phyloP scores from a whole-genome alignment of 1,140 invertebrate genomes.

The Phthorimaea operculella region DNA sequence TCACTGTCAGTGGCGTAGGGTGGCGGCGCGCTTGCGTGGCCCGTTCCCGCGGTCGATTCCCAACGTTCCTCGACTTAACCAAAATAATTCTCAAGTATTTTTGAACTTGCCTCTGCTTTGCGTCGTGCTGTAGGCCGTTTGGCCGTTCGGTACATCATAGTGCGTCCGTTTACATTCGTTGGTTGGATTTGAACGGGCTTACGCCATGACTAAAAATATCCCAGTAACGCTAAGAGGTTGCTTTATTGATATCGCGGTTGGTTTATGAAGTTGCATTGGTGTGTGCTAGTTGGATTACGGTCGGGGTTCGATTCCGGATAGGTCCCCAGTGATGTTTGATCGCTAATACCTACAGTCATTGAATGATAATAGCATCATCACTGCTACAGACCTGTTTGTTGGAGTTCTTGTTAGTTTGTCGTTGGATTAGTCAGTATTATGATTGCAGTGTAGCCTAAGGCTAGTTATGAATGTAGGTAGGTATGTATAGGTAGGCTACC shows the following conservation, averaged over 20 bases:
- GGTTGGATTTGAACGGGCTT: conserved; percentile 23
- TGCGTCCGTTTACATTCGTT: conserved; percentile 24
- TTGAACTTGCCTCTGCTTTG: conserved; percentile 17
- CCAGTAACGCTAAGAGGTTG: conserved; percentile 40
- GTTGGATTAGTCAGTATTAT: too few species aligned
- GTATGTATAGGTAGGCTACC: too few species aligned
- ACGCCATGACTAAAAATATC: conserved; percentile 59
- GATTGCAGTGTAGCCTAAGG: too few species aligned
- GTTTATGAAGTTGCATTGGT: not conserved
- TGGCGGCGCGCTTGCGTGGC: conserved; percentile 53
- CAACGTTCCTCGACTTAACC: conserved; percentile 30
- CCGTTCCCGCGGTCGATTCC: conserved; percentile 50
- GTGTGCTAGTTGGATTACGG: too few species aligned
- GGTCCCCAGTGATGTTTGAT: too few species aligned
- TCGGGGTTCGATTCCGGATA: too few species aligned
- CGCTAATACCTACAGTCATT: too few species aligned
- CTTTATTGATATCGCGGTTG: conserved; percentile 19
- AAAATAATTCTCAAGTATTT: conserved; percentile 9
- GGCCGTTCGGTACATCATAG: conserved; percentile 14
- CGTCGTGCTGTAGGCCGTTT: conserved; percentile 13
- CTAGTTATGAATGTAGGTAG: too few species aligned
- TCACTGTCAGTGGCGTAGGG: conserved; percentile 21
- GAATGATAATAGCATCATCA: too few species aligned
- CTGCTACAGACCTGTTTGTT: too few species aligned
- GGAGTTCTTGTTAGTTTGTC: too few species aligned